Base-by-base conservation (phyloP, 1,140 invertebrate species). In the Holcopasites calliopsidis region DNA sequence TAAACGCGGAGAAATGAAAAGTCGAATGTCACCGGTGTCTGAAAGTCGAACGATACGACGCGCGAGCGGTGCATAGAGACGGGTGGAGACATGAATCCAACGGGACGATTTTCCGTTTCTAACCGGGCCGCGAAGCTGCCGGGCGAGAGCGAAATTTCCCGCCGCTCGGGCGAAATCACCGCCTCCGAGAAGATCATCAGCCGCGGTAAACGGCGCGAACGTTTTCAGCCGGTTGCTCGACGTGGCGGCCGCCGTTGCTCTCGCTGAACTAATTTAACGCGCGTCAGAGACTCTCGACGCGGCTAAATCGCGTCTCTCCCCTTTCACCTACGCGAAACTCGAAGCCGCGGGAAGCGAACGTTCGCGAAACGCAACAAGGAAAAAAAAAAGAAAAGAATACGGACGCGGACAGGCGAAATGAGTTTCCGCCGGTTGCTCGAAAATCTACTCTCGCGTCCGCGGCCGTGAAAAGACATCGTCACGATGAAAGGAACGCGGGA, bases 261-360 rank as follows among this genome's bases (percentile, higher is more conserved):
- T 62, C 60, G 60, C 13, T 44, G 23, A 44, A 62, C 60, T 62
- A 62, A n/a, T 62, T 62, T 62, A 62, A 62, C 11, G 60, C 60
- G 42, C 60, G 60, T 62, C 60, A 62, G n/a, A n/a, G 60, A 62
- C 60, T 62, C 44, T 62, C 60, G 38, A 62, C 60, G 60, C 60
- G 40, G 40, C 60, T 42, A 31, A 62, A 44, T 62, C 40, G 16
- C 23, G 38, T 44, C 38, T 7, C 38, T 35, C 38, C 42, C 40
- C 60, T 62, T 44, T 62, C 60, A 28, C 60, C 40, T 10, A 62
- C 40, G n/a, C 58, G 11, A 55, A 11, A 3, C 16, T 26, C 31
- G 54, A 8, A 4, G 21, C 8, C 11, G 23, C n/a, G n/a, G n/a
- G n/a, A 38, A 42, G 26, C 58, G 38, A 28, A 21, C 31, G 8